Evolutionary conservation across 2,888 invertebrate species (phyloP), one percentile per base, ranked within the genome.

Genomic region (Flexamia atlantica): DNA sequence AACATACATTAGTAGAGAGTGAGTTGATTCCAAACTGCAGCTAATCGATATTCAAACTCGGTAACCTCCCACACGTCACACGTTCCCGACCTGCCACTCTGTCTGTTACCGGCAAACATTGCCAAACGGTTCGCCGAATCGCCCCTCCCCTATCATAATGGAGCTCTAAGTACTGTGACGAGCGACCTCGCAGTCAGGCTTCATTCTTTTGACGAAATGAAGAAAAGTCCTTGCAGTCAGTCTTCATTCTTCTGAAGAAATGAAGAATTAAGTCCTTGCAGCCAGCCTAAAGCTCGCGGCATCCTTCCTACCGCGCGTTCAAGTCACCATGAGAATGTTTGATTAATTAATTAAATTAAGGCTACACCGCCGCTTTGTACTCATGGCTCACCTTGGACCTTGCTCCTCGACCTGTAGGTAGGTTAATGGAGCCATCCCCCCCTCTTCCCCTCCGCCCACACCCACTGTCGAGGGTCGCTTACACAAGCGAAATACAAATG

Each of bases 281-380:
- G 20, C 23, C 53, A 20, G 23, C 36, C 36, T 7, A 36, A 9
- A 4, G 36, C 36, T 36, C 36, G 50, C 57, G 20, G 17, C 64
- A 30, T 64, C 64, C 64, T 30, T 64, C 64, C 64, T 17, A 5
- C 30, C 28, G 25, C 14, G 64, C 64, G 64, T 64, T 64, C 30
- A 64, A 64, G 64, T 64, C 64, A 14, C 64, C 28, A 17, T 10
- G 64, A 7, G 30, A 64, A 25, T 64, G 30, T 64, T 64, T 64
- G 64, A 64, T 64, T 64, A 64, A 64, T 64, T 64, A 64, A 64
- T 64, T 64, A 64, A 64, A 64, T 64, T 64, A 64, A 64, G 64
- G 64, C 57, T 57, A 57, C 12, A 23, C 64, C 64, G 14, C 20
- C 28, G 64, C 64, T 64, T 64, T 64, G 64, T 53, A 53, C 53